Base-by-base conservation (phyloP, 2,113 vertebrate genomes). In the Hypomesus transpacificus region DNA sequence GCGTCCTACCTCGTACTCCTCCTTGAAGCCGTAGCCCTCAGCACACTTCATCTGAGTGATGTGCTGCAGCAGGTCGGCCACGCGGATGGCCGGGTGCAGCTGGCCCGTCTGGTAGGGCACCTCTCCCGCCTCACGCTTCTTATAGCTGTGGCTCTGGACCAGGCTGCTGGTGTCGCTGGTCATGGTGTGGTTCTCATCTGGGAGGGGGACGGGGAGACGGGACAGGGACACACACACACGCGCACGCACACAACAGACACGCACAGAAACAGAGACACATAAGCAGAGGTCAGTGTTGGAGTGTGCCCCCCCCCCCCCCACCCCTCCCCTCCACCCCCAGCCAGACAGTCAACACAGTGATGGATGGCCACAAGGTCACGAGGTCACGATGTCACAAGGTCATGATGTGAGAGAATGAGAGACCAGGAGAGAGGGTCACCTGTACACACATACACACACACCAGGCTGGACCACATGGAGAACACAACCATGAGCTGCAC, bases 11-110 rank as follows among this genome's bases (percentile, higher is more conserved):
- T 65, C 63, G 18, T 65, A 65, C 34, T 65, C 63, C 39, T 65
- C 63, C 63, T 65, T 65, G n/a, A 65, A 65, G 63, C 63, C 63
- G 20, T 65, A 65, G 20, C 63, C 63, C 34, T 65, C 63, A 1
- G 63, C 63, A 22, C 63, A 65, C 63, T 65, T 65, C 63, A 65
- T 65, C 63, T 65, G 63, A 17, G 63, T 65, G 63, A 65, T 65
- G 39, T 65, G 63, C 20, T 65, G 63, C 17, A 65, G 63, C 17
- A 65, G 39, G 63, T 65, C 63, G n/a, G 63, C 63, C 34, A 65
- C 63, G 1, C 63, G 63, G 31, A 65, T 65, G 63, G 63, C 63
- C 2, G 63, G 63, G 39, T 65, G 63, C n/a, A 65, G 63, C 63
- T 65, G 63, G 34, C 63, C 63, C 4, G 63, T 65, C 63, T 65